A percentile compares a stretch with the other conserved stretches of the same genome.
Conservation (phyloP, 2,888 invertebrate genomes). For the Xanthia togata region DNA sequence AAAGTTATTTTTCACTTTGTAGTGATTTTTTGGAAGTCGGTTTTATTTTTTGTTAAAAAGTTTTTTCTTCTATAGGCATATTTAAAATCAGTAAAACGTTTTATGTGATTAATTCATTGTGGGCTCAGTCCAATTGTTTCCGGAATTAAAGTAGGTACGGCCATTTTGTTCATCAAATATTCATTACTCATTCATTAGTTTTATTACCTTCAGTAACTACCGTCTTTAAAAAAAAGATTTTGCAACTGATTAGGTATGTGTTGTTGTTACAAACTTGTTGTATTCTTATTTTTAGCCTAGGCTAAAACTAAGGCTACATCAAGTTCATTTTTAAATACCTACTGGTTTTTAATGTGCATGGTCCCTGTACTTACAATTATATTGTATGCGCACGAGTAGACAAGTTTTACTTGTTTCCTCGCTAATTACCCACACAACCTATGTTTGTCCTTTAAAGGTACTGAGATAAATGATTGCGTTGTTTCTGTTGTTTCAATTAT, state of each 20-base stretch:
- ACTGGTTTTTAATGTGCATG: not conserved
- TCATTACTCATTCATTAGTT: not conserved
- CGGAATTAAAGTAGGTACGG: not conserved
- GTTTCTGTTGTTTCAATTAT: not conserved
- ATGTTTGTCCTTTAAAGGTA: not conserved
- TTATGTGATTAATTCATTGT: not conserved
- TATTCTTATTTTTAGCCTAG: too few relatives aligned
- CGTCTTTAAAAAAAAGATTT: not conserved
- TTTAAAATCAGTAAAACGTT: not conserved
- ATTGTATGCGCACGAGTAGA: slow-evolving; percentile 24
- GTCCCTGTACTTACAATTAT: slow-evolving; percentile 20
- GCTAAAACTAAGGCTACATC: not conserved
- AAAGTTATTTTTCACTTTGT: too few relatives aligned
- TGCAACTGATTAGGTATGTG: not conserved
- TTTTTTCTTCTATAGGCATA: too few relatives aligned
- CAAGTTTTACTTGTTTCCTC: slow-evolving; percentile 38
- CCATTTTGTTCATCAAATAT: not conserved
- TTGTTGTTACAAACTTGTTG: too few relatives aligned
- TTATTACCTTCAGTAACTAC: too few relatives aligned
- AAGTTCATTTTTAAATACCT: not conserved
- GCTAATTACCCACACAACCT: not conserved
- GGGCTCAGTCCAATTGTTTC: not conserved
- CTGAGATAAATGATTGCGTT: not conserved
- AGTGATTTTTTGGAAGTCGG: too few relatives aligned
- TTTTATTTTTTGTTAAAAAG: too few relatives aligned